Evolutionary conservation across 1,140 invertebrate species (phyloP).

Genomic region (fruit fly (Drosophila melanogaster)): Release_6_plus_ISO1_MT NT_037436.4:13674001-13674500

Average conservation of each 20-base stretch:
- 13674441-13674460: constrained; percentile 15
- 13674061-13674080: constrained; percentile 50
- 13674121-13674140: constrained; percentile 53
- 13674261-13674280: constrained; percentile 15
- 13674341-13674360: no score
- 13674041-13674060: constrained; percentile 4
- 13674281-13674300: background rate
- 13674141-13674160: constrained; percentile 57
- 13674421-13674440: constrained; percentile 21
- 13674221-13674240: constrained; percentile 14
- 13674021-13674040: background rate
- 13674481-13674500: constrained; percentile 10
- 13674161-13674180: constrained; percentile 44
- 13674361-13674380: no score
- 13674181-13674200: constrained; percentile 72
- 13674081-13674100: constrained; percentile 34
- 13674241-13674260: constrained; percentile 50
- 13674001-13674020: constrained; percentile 60
- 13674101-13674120: constrained; percentile 47
- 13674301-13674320: background rate
- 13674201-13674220: constrained; percentile 62
- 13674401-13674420: background rate
- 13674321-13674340: no score
- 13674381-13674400: background rate
- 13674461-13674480: constrained; percentile 4